A percentile compares a stretch with the other conserved stretches of the same genome.
phyloP scores from a whole-genome alignment of 92 coral and sea anemone species.

The Muricea muricata region DNA sequence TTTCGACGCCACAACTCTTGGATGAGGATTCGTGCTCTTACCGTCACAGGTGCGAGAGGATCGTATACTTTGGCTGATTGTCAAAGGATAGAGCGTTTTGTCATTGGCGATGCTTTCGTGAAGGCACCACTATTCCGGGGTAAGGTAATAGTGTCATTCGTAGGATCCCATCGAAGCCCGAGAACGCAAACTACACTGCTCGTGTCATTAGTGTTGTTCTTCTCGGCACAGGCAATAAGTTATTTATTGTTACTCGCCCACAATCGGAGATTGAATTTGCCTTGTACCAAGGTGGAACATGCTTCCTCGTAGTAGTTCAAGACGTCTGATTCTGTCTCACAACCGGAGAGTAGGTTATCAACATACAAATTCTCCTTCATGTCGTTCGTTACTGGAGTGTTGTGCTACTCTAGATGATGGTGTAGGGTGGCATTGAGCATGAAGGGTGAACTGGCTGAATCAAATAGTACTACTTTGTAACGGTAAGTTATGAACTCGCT shows the following conservation, averaged over 20 bases:
- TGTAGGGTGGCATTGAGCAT: neutral
- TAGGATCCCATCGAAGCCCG: constrained; percentile 26
- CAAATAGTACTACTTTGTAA: neutral
- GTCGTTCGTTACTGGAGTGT: neutral
- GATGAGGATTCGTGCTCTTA: constrained; percentile 51
- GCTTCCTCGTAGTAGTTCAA: neutral
- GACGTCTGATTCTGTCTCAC: neutral
- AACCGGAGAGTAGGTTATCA: neutral
- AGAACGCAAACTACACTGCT: constrained; percentile 1
- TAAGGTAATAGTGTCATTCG: neutral
- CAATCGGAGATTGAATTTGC: neutral
- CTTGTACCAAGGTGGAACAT: neutral
- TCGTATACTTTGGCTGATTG: constrained; percentile 27
- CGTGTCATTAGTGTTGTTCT: neutral
- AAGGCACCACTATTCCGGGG: neutral
- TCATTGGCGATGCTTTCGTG: neutral
- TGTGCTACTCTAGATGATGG: neutral
- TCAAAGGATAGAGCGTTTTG: neutral
- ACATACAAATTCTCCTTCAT: neutral
- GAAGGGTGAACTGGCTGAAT: neutral
- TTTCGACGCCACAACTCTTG: constrained; percentile 68
- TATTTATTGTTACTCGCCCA: constrained; percentile 44
- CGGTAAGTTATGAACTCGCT: neutral
- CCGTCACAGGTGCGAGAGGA: constrained; percentile 64
- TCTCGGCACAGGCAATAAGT: neutral